Evolutionary conservation across 2,797 vertebrate species (phyloP).

Genomic region (Acanthiza pusilla): DNA sequence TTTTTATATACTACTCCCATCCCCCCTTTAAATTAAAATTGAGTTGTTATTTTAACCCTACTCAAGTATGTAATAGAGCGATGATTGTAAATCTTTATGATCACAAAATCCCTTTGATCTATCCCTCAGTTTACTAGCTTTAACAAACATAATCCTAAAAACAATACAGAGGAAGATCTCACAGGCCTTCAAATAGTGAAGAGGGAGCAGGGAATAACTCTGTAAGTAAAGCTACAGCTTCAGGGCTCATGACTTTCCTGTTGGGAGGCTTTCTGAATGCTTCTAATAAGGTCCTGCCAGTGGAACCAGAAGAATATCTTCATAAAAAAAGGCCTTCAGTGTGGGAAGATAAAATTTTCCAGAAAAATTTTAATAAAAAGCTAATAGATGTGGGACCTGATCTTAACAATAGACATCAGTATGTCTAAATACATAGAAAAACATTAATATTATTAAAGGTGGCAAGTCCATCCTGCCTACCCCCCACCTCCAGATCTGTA

Average conservation of each 20-base stretch:
- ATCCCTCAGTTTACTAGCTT: slow-evolving; percentile 37
- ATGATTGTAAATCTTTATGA: slow-evolving; percentile 22
- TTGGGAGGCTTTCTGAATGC: not conserved
- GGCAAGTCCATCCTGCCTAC: not conserved
- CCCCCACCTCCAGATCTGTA: not conserved
- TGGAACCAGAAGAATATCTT: not conserved
- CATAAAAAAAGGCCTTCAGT: not conserved
- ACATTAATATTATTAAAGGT: not conserved
- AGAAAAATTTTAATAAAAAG: slow-evolving; percentile 41
- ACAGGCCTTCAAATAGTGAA: not conserved
- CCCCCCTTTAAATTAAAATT: slow-evolving; percentile 19
- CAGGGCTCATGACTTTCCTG: slow-evolving; percentile 9
- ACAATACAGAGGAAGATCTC: slow-evolving; percentile 19
- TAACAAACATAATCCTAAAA: slow-evolving; percentile 51
- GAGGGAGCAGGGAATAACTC: not conserved
- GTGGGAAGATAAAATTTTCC: slow-evolving; percentile 32
- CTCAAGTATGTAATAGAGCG: slow-evolving; percentile 37
- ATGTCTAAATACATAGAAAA: not conserved
- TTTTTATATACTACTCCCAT: not conserved
- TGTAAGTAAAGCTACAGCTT: slow-evolving; percentile 29
- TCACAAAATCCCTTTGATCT: slow-evolving; percentile 40
- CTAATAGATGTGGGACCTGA: not conserved
- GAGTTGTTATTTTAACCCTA: slow-evolving; percentile 57
- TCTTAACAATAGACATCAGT: not conserved
- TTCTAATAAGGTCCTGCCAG: slow-evolving; percentile 21